Percentiles rank a stretch among this genome's conserved stretches.
Conservation (phyloP, 2,888 invertebrate species). For the Tyria jacobaeae region DNA sequence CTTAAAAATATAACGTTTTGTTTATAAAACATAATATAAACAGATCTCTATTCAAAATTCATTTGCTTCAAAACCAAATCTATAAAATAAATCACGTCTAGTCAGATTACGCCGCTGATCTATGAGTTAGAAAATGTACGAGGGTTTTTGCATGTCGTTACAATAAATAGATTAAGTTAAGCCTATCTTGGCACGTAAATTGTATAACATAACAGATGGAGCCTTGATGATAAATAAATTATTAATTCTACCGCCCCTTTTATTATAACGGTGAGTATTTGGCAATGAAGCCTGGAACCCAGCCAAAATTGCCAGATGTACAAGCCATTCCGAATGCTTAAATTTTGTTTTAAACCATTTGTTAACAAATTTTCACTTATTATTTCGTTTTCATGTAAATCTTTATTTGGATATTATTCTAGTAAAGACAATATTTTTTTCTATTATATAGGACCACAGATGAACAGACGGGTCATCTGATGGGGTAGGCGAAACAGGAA, state of each 20-base stretch:
- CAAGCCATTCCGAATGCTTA: slow-evolving; percentile 26
- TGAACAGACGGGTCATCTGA: no score
- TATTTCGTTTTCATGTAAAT: slow-evolving; percentile 33
- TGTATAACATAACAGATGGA: slow-evolving; percentile 8
- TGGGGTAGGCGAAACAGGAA: no score
- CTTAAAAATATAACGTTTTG: no score
- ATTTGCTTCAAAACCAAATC: slow-evolving; percentile 1
- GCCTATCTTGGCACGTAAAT: slow-evolving; percentile 2
- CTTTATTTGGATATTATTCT: slow-evolving; percentile 4
- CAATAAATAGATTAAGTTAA: slow-evolving; percentile 2
- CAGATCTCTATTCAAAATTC: not conserved
- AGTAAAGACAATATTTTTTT: no score
- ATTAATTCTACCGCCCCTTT: slow-evolving; percentile 28
- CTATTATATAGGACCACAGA: no score
- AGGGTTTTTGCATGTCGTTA: not conserved
- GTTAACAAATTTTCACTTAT: slow-evolving; percentile 33
- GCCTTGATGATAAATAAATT: slow-evolving; percentile 32
- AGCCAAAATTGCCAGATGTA: slow-evolving; percentile 55
- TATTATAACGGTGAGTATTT: slow-evolving; percentile 42
- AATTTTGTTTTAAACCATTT: slow-evolving; percentile 35
- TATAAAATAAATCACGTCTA: slow-evolving; percentile 4
- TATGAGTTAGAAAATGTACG: slow-evolving; percentile 1
- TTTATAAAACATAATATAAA: no score
- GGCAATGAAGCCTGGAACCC: slow-evolving; percentile 48
- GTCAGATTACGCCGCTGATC: slow-evolving; percentile 8